These are phyloP conservation scores for Odontamblyopus rebecca DNA, from an alignment of 2,797 vertebrate genomes.

Conservation along the genomic window DNA sequence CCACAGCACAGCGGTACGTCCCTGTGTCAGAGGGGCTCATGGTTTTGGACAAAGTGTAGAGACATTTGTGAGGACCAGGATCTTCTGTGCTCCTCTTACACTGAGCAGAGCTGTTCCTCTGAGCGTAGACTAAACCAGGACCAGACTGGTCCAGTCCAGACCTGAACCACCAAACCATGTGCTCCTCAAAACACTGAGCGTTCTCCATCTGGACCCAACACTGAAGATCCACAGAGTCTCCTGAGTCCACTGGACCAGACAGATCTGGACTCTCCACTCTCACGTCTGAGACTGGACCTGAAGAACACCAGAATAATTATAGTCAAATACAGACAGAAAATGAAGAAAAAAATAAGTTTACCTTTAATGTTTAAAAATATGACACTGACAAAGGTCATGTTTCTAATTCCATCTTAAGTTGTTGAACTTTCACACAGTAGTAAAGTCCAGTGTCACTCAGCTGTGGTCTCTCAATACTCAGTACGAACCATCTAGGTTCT, in stretches of 20 bases:
- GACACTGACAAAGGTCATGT: background rate
- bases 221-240: constrained; percentile 13
- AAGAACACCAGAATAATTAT: background rate
- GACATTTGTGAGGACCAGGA: constrained; percentile 14
- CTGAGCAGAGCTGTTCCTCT: background rate
- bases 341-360: constrained; percentile 8
- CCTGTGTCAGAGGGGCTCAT: constrained; percentile 25
- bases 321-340: background rate
- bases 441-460: constrained; percentile 40
- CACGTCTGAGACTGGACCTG: background rate
- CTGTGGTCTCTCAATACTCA: constrained; percentile 12
- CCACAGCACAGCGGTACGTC: constrained; percentile 35
- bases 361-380: constrained; percentile 37
- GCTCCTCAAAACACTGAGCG: constrained; percentile 4
- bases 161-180: constrained; percentile 32
- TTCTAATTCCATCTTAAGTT: background rate
- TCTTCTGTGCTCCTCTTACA: background rate
- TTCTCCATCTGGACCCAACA: constrained; percentile 24
- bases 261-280: background rate
- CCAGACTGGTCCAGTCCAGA: constrained; percentile 3
- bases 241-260: constrained; percentile 2
- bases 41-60: constrained; percentile 32
- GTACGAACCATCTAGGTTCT: background rate
- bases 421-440: constrained; percentile 16
- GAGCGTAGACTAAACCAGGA: background rate